Evolutionary conservation across 2,888 invertebrate species (phyloP).

Genomic region (Electrophaes corylata): DNA sequence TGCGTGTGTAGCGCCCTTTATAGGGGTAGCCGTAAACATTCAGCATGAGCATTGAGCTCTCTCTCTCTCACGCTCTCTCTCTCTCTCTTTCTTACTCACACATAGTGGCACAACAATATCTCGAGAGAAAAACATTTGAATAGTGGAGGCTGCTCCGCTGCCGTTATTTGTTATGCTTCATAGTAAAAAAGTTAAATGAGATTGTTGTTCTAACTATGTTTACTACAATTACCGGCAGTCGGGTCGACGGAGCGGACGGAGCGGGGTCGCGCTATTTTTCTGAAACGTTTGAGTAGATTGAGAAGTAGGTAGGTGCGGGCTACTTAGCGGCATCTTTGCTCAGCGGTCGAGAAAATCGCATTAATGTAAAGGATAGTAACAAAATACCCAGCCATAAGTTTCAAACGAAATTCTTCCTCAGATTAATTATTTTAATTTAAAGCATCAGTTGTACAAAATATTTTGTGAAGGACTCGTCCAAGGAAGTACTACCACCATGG

Average conservation of each 20-base stretch:
- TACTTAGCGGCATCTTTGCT: neutral
- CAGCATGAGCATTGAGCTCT: constrained; percentile 25
- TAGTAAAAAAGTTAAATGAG: constrained; percentile 31
- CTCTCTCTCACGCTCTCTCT: no score
- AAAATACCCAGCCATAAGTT: neutral
- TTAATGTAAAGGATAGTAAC: neutral
- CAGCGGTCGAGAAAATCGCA: neutral
- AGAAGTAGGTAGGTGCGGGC: neutral
- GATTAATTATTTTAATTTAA: no score
- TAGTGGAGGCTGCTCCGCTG: constrained; percentile 16
- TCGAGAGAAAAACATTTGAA: constrained; percentile 7
- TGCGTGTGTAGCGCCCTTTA: constrained; percentile 27
- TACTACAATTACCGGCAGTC: constrained; percentile 14
- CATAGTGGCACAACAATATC: no score
- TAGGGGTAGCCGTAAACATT: constrained; percentile 29
- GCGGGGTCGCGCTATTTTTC: constrained; percentile 1
- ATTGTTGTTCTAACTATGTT: constrained; percentile 19
- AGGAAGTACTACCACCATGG: no score
- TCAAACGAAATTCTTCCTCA: no score
- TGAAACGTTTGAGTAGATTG: constrained; percentile 6
- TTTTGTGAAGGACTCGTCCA: no score
- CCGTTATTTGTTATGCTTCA: constrained; percentile 19
- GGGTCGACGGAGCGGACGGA: constrained; percentile 1
- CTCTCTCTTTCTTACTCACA: no score
- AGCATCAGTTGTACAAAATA: no score